phyloP scores from a whole-genome alignment of 2,113 vertebrate species.

The Casuarius casuarius region DNA sequence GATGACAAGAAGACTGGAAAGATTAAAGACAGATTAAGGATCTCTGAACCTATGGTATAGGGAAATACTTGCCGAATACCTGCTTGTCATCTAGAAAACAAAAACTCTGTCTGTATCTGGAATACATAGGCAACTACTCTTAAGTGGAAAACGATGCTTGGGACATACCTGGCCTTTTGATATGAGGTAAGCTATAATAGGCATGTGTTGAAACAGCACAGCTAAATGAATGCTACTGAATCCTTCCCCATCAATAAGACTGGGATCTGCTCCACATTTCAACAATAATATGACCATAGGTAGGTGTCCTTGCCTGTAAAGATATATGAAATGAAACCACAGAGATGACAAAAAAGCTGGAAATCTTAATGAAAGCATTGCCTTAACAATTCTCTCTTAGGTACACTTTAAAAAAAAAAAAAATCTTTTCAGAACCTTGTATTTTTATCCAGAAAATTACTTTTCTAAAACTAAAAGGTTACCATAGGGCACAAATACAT shows the following conservation, averaged over 20 bases:
- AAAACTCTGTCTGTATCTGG: neutral
- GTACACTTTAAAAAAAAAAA: neutral
- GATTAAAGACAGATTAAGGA: neutral
- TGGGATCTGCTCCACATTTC: slow-evolving; percentile 89
- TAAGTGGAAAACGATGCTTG: neutral
- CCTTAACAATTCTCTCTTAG: neutral
- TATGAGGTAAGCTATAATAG: slow-evolving; percentile 93
- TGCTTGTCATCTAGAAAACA: neutral
- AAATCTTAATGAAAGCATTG: neutral
- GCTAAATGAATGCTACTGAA: slow-evolving; percentile 91
- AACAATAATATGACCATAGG: slow-evolving; percentile 91
- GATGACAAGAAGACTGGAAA: neutral
- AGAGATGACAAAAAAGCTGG: neutral
- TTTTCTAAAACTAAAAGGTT: neutral
- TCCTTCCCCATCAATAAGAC: slow-evolving; percentile 91
- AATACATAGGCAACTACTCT: neutral
- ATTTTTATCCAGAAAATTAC: neutral
- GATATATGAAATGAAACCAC: neutral
- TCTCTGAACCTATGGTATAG: neutral
- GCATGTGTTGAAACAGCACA: slow-evolving; percentile 95
- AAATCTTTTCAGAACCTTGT: fast-evolving
- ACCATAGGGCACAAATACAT: neutral
- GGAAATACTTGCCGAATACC: neutral
- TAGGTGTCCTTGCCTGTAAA: slow-evolving; percentile 91
- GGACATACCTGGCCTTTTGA: slow-evolving; percentile 89